Conservation (phyloP, 2,888 invertebrate genomes). For the Leptinotarsa tumamoca region DNA sequence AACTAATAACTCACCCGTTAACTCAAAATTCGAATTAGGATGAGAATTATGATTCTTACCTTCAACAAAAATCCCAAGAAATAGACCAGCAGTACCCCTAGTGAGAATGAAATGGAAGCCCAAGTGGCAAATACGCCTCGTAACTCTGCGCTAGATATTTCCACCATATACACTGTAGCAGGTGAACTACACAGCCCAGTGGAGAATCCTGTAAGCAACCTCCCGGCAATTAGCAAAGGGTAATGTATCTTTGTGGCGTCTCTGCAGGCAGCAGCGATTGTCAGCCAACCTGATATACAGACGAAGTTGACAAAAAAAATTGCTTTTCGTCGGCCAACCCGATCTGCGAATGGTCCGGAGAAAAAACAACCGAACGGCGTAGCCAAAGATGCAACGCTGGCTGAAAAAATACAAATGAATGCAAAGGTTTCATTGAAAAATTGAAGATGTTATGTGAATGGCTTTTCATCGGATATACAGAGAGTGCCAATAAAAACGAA, state of each 20-base stretch:
- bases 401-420: conserved; percentile 59
- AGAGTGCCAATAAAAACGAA: too few species aligned
- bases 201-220: conserved; percentile 67
- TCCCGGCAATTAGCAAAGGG: conserved; percentile 65
- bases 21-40: too few species aligned
- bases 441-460: too few species aligned
- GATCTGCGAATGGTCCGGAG: conserved; percentile 68
- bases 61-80: conserved; percentile 68
- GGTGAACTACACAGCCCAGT: conserved; percentile 70
- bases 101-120: conserved; percentile 69
- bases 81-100: conserved; percentile 70
- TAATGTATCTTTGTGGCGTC: conserved; percentile 55
- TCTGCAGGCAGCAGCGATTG: conserved; percentile 65
- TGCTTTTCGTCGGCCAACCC: conserved; percentile 68
- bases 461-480: too few species aligned
- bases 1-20: too few species aligned
- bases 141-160: conserved; percentile 66
- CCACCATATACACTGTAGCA: conserved; percentile 70
- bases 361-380: conserved; percentile 70
- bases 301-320: conserved; percentile 67
- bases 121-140: conserved; percentile 70
- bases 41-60: conserved; percentile 56
- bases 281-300: conserved; percentile 69
- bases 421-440: too few species aligned
- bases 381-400: conserved; percentile 69